Evolutionary conservation across 2,888 invertebrate species (phyloP), one percentile per base, ranked within the genome.

Genomic region (Urechis unicinctus): DNA sequence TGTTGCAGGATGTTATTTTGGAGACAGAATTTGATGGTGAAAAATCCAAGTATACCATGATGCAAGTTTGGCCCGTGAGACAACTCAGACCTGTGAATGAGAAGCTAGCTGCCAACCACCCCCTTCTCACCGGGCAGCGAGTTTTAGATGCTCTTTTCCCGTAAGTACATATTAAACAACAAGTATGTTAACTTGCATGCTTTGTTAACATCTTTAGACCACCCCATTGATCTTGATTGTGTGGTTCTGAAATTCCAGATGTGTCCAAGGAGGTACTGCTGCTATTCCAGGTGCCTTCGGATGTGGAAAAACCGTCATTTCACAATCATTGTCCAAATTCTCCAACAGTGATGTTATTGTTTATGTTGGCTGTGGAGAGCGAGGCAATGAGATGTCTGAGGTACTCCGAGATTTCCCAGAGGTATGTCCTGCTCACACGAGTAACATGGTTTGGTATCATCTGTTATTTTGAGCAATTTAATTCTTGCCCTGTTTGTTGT

Each of bases 381-480:
- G 98, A 83, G 98, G 90, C 82, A 99, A 99, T 82, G 98, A 99
- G 84, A 99, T 99, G 98, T 94, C 97, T 71, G 98, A 98, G 82
- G 85, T 95, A 85, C 82, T 98, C 79, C 85, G 95, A 64, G 98
- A 98, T 83, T 98, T 98, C 86, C 98, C 98, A 57, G 95, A 97
- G 75, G 74, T 76, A 57, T 55, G 54, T 13, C n/a, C n/a, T 36
- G 6, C 22, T 13, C n/a, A n/a, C n/a, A n/a, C n/a, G n/a, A n/a
- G n/a, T n/a, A n/a, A n/a, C n/a, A n/a, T n/a, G n/a, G n/a, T n/a
- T n/a, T n/a, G n/a, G n/a, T n/a, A n/a, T n/a, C n/a, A n/a, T n/a
- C n/a, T n/a, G n/a, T n/a, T n/a, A n/a, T n/a, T n/a, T n/a, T n/a
- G n/a, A n/a, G n/a, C n/a, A n/a, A n/a, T n/a, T n/a, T n/a, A n/a